phyloP scores from a whole-genome alignment of 2,888 invertebrate species.

The Polydrusus tereticollis region DNA sequence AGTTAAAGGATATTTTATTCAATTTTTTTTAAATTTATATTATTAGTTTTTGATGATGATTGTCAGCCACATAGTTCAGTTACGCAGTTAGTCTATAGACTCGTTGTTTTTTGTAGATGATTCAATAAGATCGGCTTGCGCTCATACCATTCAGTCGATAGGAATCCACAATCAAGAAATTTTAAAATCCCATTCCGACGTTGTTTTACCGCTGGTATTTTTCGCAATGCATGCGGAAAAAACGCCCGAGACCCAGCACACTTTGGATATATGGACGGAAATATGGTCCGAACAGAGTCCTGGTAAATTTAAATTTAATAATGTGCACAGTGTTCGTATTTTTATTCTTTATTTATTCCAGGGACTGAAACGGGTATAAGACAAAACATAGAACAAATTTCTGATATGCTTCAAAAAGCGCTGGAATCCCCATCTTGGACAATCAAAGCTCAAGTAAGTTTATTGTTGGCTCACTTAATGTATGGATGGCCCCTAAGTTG shows the following conservation, averaged over 20 bases:
- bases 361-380: constrained; percentile 82
- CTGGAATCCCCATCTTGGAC: constrained; percentile 89
- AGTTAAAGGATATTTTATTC: too few relatives aligned
- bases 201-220: constrained; percentile 86
- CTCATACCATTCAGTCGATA: constrained; percentile 82
- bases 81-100: too few relatives aligned
- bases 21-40: too few relatives aligned
- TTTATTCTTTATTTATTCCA: constrained; percentile 1
- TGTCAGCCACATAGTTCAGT: too few relatives aligned
- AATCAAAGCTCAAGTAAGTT: constrained; percentile 81
- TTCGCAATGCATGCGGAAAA: constrained; percentile 91
- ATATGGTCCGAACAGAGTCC: constrained; percentile 91
- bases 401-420: constrained; percentile 77
- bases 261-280: constrained; percentile 85
- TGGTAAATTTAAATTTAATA: constrained; percentile 65
- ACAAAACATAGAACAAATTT: constrained; percentile 80
- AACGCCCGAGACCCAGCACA: constrained; percentile 74
- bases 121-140: constrained; percentile 79
- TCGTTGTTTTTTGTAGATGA: constrained; percentile 72
- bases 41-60: too few relatives aligned
- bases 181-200: constrained; percentile 80
- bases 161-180: constrained; percentile 87
- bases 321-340: too few relatives aligned
- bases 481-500: too few relatives aligned
- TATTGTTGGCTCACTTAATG: not conserved